A percentile compares a stretch with the other conserved stretches of the same genome.
Conservation (phyloP, 2,888 invertebrate species). For the Tetramorium bicarinatum region DNA sequence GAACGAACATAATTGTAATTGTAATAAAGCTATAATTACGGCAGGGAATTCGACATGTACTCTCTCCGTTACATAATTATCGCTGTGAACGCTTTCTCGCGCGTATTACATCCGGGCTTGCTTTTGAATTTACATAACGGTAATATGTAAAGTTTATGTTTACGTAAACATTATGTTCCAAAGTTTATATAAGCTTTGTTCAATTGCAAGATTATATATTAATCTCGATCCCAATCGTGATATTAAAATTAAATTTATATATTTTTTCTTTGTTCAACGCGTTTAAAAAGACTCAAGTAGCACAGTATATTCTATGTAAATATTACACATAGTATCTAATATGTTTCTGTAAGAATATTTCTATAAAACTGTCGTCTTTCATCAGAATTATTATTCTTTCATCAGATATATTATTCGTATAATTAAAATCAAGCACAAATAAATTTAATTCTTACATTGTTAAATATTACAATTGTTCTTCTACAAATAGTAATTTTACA, state of each 20-base stretch:
- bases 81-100: conserved; percentile 82
- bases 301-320: neutral
- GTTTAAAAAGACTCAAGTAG: neutral
- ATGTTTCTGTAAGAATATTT: neutral
- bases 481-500: neutral
- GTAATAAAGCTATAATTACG: conserved; percentile 56
- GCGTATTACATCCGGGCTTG: conserved; percentile 60
- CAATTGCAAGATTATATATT: neutral
- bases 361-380: neutral
- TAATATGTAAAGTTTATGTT: neutral
- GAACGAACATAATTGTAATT: conserved; percentile 6
- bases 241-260: neutral
- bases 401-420: neutral
- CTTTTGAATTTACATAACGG: conserved; percentile 46
- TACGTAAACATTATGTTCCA: conserved; percentile 9
- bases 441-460: neutral
- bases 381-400: neutral
- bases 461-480: neutral
- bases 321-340: neutral
- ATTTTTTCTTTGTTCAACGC: neutral
- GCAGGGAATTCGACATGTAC: conserved; percentile 73
- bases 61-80: conserved; percentile 77
- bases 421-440: neutral
- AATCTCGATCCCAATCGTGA: too few relatives aligned
- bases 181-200: neutral